These are phyloP conservation scores for Magallana nippona DNA, from an alignment of 2,888 invertebrate species.

Conservation along the genomic window DNA sequence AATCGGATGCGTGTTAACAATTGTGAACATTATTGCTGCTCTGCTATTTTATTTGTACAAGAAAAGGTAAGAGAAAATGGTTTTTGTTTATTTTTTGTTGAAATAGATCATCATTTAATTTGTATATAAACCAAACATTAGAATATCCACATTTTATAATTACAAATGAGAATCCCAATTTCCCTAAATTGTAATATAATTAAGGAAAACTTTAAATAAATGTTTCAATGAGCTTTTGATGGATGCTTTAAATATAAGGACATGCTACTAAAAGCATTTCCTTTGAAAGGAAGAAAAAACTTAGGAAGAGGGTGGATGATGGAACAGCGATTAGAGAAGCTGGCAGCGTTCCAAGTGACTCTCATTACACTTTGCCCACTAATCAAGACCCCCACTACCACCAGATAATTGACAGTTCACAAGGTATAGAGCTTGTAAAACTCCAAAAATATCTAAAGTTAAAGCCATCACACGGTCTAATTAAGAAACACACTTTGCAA, in stretches of 20 bases:
- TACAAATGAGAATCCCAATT: too few species aligned
- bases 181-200: too few species aligned
- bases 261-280: not conserved
- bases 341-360: conserved; percentile 26
- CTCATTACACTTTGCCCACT: conserved; percentile 11
- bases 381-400: not conserved
- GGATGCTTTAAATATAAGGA: too few species aligned
- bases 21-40: conserved; percentile 6
- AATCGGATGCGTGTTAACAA: conserved; percentile 1
- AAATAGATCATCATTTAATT: not conserved
- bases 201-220: too few species aligned
- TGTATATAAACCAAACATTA: not conserved
- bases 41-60: not conserved
- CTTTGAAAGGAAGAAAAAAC: conserved; percentile 3
- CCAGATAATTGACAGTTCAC: not conserved
- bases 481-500: too few species aligned
- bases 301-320: not conserved
- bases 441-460: too few species aligned
- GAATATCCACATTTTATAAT: not conserved
- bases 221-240: too few species aligned
- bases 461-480: too few species aligned
- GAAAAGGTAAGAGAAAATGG: not conserved
- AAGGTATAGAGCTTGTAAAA: not conserved
- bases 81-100: not conserved
- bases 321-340: not conserved